phyloP scores from a whole-genome alignment of 2,888 invertebrate species.

The Helicoverpa assulta region DNA sequence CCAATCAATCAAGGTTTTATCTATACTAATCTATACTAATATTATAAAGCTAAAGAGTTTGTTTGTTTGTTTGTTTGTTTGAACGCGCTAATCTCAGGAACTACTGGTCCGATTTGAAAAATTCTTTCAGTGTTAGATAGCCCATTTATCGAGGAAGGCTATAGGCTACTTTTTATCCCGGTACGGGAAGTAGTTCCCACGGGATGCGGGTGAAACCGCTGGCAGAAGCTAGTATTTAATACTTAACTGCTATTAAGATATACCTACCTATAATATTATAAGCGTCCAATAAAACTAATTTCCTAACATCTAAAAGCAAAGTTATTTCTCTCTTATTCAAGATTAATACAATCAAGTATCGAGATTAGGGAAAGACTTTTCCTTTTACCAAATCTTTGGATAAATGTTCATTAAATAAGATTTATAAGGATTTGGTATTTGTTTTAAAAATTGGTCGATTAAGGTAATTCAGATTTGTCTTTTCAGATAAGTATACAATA shows the following conservation, averaged over 20 bases:
- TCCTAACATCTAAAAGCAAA: slow-evolving; percentile 33
- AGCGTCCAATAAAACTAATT: slow-evolving; percentile 25
- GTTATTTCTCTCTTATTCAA: slow-evolving; percentile 43
- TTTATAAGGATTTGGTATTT: not conserved
- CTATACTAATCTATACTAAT: no score
- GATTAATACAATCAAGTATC: slow-evolving; percentile 41
- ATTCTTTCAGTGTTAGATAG: no score
- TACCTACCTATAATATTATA: not conserved
- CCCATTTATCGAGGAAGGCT: no score
- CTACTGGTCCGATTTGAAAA: no score
- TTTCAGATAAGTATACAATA: not conserved
- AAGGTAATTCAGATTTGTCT: not conserved
- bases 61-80: no score
- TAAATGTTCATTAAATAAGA: slow-evolving; percentile 28
- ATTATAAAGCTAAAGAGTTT: no score
- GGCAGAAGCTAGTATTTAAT: no score
- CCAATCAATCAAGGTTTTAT: not conserved
- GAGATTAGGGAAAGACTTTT: slow-evolving; percentile 40
- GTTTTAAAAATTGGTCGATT: not conserved
- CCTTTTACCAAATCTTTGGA: slow-evolving; percentile 26
- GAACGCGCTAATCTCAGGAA: no score
- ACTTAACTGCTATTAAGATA: not conserved
- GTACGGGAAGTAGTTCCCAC: no score
- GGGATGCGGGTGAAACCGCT: no score
- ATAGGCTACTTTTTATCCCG: no score